Evolutionary conservation across 1,140 invertebrate species (phyloP).

Genomic region (Phocides pigmalion): DNA sequence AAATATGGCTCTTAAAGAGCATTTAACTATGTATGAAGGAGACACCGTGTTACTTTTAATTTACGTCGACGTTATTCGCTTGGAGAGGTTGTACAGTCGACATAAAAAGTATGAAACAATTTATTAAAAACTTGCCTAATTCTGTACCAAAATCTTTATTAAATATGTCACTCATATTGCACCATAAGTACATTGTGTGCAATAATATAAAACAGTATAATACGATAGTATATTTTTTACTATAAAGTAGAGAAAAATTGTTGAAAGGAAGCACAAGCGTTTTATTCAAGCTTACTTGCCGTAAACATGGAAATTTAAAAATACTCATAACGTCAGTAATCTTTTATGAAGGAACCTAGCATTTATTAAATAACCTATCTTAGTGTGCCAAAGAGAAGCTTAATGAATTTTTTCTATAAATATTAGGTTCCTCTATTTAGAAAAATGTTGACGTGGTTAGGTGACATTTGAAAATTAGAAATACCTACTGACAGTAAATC

Average conservation of each 20-base stretch:
- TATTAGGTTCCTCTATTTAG: neutral
- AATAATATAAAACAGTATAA: too few species aligned
- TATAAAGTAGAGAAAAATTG: conserved; percentile 8
- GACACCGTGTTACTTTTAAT: conserved; percentile 76
- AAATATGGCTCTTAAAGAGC: conserved; percentile 72
- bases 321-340: conserved; percentile 18
- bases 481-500: too few species aligned
- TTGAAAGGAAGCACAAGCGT: conserved; percentile 11
- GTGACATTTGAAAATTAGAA: too few species aligned
- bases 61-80: conserved; percentile 54
- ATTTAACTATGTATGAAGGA: conserved; percentile 78
- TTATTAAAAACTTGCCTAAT: neutral
- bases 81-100: conserved; percentile 40
- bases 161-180: too few species aligned
- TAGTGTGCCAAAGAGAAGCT: conserved; percentile 1
- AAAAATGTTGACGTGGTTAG: neutral
- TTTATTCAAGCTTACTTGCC: conserved; percentile 18
- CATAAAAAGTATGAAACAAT: conserved; percentile 44
- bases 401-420: conserved; percentile 17
- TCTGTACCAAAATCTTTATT: too few species aligned
- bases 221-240: neutral
- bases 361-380: conserved; percentile 10
- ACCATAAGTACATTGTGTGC: too few species aligned
- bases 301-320: conserved; percentile 28
- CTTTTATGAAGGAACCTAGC: conserved; percentile 20